A percentile compares a stretch with the other conserved stretches of the same genome.
These are phyloP conservation scores for Lasioglossum figueresi DNA, from an alignment of 2,888 invertebrate genomes.

Conservation along the genomic window DNA sequence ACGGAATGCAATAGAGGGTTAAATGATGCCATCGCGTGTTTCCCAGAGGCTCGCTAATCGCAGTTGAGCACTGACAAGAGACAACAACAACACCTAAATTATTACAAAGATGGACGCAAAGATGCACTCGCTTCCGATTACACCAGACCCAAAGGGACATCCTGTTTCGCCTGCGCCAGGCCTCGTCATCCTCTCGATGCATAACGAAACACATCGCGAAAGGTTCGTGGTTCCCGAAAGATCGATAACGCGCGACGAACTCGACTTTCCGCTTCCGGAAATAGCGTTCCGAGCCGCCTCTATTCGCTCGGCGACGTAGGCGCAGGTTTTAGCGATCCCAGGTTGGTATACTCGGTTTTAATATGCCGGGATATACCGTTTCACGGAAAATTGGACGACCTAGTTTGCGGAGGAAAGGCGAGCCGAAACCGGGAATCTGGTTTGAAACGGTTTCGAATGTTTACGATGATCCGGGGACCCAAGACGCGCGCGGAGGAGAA, in stretches of 20 bases:
- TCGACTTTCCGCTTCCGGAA: conserved; percentile 6
- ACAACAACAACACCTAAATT: not conserved
- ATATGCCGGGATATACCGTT: not conserved
- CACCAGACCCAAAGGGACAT: not conserved
- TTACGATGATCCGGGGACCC: not conserved
- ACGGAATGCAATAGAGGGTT: too few species aligned
- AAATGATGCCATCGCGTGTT: too few species aligned
- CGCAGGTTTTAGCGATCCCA: not conserved
- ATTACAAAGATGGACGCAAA: not conserved
- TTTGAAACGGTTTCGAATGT: conserved; percentile 6
- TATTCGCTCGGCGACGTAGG: not conserved
- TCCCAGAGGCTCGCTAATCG: too few species aligned
- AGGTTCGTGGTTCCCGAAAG: not conserved
- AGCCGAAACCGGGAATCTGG: not conserved
- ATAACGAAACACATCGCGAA: not conserved
- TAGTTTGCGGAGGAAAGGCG: not conserved
- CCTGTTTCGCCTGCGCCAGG: not conserved
- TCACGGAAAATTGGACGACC: conserved; percentile 20
- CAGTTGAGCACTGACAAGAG: too few species aligned
- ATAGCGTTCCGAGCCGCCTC: not conserved
- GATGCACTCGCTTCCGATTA: not conserved
- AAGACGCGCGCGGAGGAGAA: not conserved
- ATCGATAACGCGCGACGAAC: conserved; percentile 2
- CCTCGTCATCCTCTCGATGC: not conserved
- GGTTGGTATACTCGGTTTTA: not conserved